phyloP scores from a whole-genome alignment of 2,797 vertebrate species.

The Xyrichtys novacula region DNA sequence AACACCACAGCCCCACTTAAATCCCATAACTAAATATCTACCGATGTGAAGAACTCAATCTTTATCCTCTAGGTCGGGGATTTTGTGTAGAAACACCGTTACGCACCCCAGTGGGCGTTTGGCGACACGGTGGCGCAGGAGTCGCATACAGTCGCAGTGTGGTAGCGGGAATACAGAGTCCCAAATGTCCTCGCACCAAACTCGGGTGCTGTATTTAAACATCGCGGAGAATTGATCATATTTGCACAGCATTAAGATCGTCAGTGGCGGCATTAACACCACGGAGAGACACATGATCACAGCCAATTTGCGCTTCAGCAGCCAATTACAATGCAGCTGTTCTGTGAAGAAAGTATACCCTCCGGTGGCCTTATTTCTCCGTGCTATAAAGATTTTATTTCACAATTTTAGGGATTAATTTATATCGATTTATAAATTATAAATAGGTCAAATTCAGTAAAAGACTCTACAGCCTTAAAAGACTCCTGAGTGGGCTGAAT shows the following conservation, averaged over 20 bases:
- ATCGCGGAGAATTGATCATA: not conserved
- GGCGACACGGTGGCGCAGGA: conserved; percentile 72
- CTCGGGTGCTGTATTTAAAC: not conserved
- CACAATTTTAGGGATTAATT: not conserved
- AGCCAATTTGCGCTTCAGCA: not conserved
- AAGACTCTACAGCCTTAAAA: not conserved
- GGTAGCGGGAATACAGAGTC: conserved; percentile 11
- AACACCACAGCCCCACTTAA: not conserved
- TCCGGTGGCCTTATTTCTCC: conserved; percentile 35
- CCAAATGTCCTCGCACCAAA: conserved; percentile 23
- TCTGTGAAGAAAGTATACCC: conserved; percentile 40
- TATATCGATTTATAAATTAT: fast-evolving
- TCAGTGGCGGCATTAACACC: not conserved
- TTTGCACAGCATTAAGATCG: conserved; percentile 16
- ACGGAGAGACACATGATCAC: conserved; percentile 18
- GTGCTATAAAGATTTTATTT: not conserved
- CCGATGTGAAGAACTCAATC: conserved; percentile 6
- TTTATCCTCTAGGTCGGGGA: conserved; percentile 15
- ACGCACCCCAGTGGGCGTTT: conserved; percentile 80
- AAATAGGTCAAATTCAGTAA: not conserved
- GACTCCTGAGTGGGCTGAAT: not conserved
- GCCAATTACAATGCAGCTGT: conserved; percentile 31
- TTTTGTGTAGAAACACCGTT: conserved; percentile 53
- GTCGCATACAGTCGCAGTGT: conserved; percentile 45
- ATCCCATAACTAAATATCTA: not conserved